Evolutionary conservation across 2,888 invertebrate genomes (phyloP), one percentile per base, ranked within the genome.

Genomic region (Ecliptopera silaceata): DNA sequence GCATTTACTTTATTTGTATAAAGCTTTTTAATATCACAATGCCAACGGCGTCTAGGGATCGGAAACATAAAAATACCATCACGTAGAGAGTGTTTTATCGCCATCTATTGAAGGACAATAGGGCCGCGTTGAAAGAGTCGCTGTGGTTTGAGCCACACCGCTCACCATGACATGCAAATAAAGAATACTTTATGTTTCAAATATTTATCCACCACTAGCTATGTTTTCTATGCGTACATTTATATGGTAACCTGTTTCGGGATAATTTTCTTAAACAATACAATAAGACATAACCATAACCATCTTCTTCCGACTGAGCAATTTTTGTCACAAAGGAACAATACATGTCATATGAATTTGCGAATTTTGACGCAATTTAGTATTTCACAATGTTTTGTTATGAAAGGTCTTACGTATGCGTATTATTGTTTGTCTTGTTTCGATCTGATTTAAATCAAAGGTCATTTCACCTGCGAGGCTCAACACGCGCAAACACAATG

Each of bases 11-110:
- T 63, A 58, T 65, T 68, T 71, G 60, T 65, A 58, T 49, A 62
- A 66, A 65, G 68, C 36, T 32, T 61, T 75, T 70, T 71, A 64
- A 68, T 72, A 77, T 78, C 61, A 75, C 76, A 75, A 81, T 80
- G 72, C 79, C 61, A 68, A 65, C 53, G 60, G 75, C 74, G 82
- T 79, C 72, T 77, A 77, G 64, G 73, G 77, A 87, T 88, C 86
- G 89, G 90, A 90, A 86, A 86, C 74, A 90, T 90, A 88, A 88
- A 88, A 86, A 90, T 89, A 80, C 90, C 86, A 73, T 83, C 90
- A 88, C 90, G 88, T 83, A 82, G 74, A 73, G 76, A 76, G 75
- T 79, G 75, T 80, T 86, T 86, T 84, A 88, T 86, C 79, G 82
- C 74, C 79, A 79, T 79, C 78, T 75, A 84, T 79, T 67, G 79